Percentiles rank a stretch among this genome's conserved stretches.
Conservation (phyloP, 1,140 invertebrate genomes). For the Orchesella cincta region DNA sequence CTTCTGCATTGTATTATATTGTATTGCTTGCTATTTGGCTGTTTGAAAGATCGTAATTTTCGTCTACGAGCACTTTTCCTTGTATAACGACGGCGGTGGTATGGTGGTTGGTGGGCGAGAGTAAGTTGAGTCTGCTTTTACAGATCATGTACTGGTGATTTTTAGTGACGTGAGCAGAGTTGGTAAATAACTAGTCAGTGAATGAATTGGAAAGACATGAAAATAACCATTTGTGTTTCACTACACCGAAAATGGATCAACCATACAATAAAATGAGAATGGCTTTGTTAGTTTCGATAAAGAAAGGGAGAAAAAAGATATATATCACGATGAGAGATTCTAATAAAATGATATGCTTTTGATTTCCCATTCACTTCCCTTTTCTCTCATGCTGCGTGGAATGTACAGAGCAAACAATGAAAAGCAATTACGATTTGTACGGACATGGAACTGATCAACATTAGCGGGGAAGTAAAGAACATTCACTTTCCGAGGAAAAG, state of each 20-base stretch:
- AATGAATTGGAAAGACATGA: slow-evolving; percentile 22
- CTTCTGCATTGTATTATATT: too few species aligned
- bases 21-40: too few species aligned
- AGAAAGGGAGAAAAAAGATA: background rate
- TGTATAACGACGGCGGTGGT: too few species aligned
- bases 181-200: background rate
- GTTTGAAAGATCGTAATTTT: too few species aligned
- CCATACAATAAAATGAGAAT: background rate
- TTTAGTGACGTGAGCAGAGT: slow-evolving; percentile 1
- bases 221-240: background rate
- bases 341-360: background rate
- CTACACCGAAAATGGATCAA: background rate
- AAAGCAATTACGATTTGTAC: too few species aligned
- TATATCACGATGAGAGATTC: too few species aligned
- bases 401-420: background rate
- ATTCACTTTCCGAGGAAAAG: too few species aligned
- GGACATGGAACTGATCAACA: too few species aligned
- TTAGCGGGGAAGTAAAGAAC: too few species aligned
- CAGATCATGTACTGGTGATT: background rate
- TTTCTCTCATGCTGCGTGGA: background rate
- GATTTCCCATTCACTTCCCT: background rate
- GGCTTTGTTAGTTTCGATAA: background rate
- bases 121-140: too few species aligned
- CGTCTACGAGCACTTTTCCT: too few species aligned
- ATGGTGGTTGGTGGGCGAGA: too few species aligned